phyloP scores from a whole-genome alignment of 2,797 vertebrate genomes.

The Myotis planiceps region DNA sequence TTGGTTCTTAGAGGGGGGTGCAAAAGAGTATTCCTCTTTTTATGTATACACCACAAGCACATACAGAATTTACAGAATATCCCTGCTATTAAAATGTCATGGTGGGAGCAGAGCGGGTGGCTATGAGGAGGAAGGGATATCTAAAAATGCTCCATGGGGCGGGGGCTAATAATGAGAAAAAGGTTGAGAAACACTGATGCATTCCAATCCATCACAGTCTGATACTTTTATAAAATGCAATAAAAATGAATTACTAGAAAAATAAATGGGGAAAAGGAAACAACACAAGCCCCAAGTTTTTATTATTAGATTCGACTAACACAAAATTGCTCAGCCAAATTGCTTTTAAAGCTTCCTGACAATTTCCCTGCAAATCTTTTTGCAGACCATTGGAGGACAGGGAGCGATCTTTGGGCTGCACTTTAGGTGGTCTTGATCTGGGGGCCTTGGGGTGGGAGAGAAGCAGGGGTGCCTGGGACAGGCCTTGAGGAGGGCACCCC shows the following conservation, averaged over 20 bases:
- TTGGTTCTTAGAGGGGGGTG: neutral
- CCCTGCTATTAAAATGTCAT: neutral
- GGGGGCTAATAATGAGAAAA: neutral
- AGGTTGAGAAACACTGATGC: neutral
- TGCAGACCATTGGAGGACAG: neutral
- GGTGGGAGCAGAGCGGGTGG: neutral
- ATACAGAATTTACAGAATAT: neutral
- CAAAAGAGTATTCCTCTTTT: neutral
- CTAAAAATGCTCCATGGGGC: neutral
- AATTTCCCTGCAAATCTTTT: neutral
- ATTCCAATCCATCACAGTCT: neutral
- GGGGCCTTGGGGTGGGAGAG: neutral
- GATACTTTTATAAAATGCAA: neutral
- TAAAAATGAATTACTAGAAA: slow-evolving; percentile 21
- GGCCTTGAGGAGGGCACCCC: too few relatives aligned
- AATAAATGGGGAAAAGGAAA: neutral
- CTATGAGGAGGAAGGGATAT: neutral
- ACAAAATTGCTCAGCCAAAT: neutral
- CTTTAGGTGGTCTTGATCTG: too few relatives aligned
- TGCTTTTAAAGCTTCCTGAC: neutral
- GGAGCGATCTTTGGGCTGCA: accelerated
- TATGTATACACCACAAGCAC: neutral
- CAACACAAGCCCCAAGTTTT: neutral
- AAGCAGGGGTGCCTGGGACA: neutral
- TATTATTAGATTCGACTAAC: neutral